These are phyloP conservation scores for Capreolus pygargus DNA, from an alignment of 2,113 vertebrate species.

Conservation along the genomic window DNA sequence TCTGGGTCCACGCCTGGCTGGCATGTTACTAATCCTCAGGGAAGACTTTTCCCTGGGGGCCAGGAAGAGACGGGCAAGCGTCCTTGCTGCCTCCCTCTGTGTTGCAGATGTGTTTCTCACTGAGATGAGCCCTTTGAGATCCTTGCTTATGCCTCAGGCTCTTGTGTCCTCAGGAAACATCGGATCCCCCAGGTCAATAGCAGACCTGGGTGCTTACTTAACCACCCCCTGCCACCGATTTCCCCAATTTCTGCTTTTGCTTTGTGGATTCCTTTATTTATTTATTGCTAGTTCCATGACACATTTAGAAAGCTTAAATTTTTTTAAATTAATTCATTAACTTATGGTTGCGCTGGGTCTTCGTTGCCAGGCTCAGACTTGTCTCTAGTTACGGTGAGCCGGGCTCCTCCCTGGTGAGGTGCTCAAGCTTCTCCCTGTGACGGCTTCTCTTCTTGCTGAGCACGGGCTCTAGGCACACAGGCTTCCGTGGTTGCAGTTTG, in stretches of 20 bases:
- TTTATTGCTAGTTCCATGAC: not conserved
- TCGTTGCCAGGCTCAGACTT: not conserved
- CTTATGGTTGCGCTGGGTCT: not conserved
- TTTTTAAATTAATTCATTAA: rapidly evolving
- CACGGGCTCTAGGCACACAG: not conserved
- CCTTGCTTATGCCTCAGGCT: not conserved
- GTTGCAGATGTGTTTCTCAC: not conserved
- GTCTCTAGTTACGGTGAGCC: not conserved
- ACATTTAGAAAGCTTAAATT: not conserved
- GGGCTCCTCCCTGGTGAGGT: not conserved
- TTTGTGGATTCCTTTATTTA: not conserved
- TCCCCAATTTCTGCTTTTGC: not conserved
- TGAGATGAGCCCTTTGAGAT: not conserved
- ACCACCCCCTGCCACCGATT: not conserved
- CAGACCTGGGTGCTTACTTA: not conserved
- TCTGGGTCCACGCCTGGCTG: not conserved
- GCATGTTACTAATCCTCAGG: not conserved
- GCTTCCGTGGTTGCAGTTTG: rapidly evolving
- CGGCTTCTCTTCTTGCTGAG: not conserved
- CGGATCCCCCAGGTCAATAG: not conserved
- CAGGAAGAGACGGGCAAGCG: not conserved
- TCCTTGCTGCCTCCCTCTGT: not conserved
- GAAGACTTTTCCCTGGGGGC: not conserved
- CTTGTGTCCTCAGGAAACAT: not conserved
- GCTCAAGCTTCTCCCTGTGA: not conserved